Evolutionary conservation across 2,797 vertebrate species (phyloP).

Genomic region (Tragopan temminckii): DNA sequence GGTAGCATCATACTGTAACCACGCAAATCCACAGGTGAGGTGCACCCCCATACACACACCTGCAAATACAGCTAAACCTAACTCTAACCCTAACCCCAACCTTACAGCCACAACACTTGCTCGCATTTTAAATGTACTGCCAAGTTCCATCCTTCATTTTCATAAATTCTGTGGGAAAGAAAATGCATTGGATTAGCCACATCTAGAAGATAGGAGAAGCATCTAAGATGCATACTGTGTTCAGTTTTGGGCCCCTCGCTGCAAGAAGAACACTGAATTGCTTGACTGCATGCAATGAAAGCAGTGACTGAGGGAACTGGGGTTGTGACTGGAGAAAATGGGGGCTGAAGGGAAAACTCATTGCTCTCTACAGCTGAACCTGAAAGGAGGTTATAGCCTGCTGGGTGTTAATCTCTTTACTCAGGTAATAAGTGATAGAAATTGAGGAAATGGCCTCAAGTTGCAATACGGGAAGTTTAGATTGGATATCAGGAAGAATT

Average conservation of each 20-base stretch:
- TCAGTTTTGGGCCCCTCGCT: background rate
- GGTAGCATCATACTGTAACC: background rate
- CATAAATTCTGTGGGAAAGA: background rate
- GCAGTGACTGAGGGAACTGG: background rate
- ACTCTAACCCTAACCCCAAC: no score
- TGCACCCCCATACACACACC: background rate
- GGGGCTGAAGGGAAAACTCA: background rate
- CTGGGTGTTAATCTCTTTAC: no score
- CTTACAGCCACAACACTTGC: background rate
- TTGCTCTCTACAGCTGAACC: background rate
- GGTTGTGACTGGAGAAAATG: background rate
- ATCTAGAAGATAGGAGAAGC: background rate
- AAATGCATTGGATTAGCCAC: background rate
- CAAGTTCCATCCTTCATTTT: background rate
- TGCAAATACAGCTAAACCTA: no score
- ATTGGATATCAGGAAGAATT: background rate
- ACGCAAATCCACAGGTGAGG: fast-evolving
- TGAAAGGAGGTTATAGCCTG: no score
- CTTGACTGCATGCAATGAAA: background rate
- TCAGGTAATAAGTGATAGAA: no score
- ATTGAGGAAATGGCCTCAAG: no score
- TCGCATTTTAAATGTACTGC: background rate
- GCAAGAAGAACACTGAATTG: background rate
- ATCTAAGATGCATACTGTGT: background rate
- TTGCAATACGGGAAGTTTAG: background rate